Percentiles rank a stretch among this genome's conserved stretches.
These are phyloP conservation scores for Epinephelus cyanopodus DNA, from an alignment of 2,113 vertebrate genomes.

Conservation along the genomic window DNA sequence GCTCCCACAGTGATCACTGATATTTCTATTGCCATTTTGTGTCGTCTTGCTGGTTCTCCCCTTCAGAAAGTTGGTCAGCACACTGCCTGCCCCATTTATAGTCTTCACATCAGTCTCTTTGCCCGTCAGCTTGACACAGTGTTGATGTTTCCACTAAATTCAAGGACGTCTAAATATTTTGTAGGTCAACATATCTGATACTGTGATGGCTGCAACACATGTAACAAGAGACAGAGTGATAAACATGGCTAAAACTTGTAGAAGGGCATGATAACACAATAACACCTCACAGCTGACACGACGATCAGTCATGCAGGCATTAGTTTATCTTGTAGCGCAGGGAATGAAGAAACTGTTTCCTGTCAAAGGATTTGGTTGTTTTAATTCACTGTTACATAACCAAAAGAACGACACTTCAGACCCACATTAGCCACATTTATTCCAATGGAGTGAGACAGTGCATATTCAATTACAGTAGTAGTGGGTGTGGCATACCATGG, in stretches of 20 bases:
- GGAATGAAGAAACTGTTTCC: background rate
- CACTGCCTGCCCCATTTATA: conserved; percentile 68
- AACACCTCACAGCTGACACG: conserved; percentile 36
- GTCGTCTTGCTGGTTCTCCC: conserved; percentile 6
- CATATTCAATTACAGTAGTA: conserved; percentile 81
- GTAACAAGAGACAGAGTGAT: conserved; percentile 10
- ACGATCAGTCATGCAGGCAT: conserved; percentile 4
- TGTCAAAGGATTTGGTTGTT: background rate
- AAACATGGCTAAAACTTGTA: conserved; percentile 15
- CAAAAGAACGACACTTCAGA: conserved; percentile 38
- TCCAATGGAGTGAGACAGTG: conserved; percentile 80
- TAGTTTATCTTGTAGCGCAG: conserved; percentile 15
- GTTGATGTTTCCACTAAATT: conserved; percentile 38
- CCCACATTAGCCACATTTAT: conserved; percentile 77
- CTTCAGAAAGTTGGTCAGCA: conserved; percentile 33
- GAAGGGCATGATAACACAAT: conserved; percentile 60
- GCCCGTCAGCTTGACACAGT: background rate
- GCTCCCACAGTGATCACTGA: conserved; percentile 63
- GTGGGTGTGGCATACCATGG: conserved; percentile 65
- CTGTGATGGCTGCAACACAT: conserved; percentile 14
- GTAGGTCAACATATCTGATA: conserved; percentile 33
- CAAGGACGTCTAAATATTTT: conserved; percentile 80
- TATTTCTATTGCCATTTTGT: conserved; percentile 54
- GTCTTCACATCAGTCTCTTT: conserved; percentile 4
- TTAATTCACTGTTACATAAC: background rate